Evolutionary conservation across 2,888 invertebrate genomes (phyloP).

Genomic region (Merodon equestris): DNA sequence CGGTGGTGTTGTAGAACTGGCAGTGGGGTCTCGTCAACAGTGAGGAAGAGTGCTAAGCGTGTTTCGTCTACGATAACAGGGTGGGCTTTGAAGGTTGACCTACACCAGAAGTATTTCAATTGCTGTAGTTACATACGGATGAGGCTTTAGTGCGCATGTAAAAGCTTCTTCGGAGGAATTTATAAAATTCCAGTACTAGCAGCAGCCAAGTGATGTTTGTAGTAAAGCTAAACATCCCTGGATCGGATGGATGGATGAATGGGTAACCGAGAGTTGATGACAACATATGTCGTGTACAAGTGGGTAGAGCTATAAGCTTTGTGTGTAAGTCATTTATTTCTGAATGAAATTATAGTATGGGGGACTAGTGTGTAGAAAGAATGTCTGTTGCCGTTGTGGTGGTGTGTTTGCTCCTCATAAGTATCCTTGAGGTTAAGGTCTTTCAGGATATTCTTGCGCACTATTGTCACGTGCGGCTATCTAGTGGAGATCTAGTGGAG

Average conservation of each 20-base stretch:
- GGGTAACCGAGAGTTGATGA: constrained; percentile 52
- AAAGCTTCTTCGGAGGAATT: constrained; percentile 59
- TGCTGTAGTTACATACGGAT: constrained; percentile 49
- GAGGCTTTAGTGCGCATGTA: constrained; percentile 55
- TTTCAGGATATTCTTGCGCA: constrained; percentile 65
- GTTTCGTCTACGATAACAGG: constrained; percentile 51
- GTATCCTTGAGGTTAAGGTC: constrained; percentile 67
- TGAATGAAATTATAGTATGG: constrained; percentile 68
- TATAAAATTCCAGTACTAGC: constrained; percentile 37
- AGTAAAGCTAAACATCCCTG: constrained; percentile 65
- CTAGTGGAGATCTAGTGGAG: no score
- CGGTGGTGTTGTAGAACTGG: constrained; percentile 11
- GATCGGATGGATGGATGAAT: constrained; percentile 66
- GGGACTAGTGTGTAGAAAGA: constrained; percentile 30
- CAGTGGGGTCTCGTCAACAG: constrained; percentile 10
- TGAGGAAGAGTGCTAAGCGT: constrained; percentile 36
- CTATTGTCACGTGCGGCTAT: constrained; percentile 62
- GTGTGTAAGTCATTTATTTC: constrained; percentile 68
- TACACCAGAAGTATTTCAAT: constrained; percentile 63
- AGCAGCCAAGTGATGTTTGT: no score
- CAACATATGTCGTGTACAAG: constrained; percentile 35
- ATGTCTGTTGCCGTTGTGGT: constrained; percentile 39
- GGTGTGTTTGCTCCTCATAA: constrained; percentile 45
- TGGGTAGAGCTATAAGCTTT: constrained; percentile 15
- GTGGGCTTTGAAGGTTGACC: constrained; percentile 61